phyloP scores from a whole-genome alignment of 1,140 invertebrate genomes.

The Chymomyza costata region DNA sequence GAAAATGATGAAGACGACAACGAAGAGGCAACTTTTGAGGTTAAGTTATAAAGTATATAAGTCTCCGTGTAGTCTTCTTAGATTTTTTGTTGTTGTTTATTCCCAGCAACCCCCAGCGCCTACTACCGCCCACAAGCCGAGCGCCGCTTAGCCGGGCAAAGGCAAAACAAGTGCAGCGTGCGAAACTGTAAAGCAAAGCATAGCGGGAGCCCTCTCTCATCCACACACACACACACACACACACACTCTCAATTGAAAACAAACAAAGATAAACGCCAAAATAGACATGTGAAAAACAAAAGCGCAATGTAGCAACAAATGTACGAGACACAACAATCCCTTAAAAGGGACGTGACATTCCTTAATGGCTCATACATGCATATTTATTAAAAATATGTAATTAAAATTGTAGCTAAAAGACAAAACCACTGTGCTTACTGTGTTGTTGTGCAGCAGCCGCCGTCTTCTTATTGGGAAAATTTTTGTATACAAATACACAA shows the following conservation, averaged over 20 bases:
- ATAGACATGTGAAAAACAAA: slow-evolving; percentile 64
- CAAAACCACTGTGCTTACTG: no score
- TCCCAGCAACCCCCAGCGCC: slow-evolving; percentile 25
- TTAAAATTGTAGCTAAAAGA: no score
- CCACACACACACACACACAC: slow-evolving; percentile 15
- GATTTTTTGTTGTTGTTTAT: slow-evolving; percentile 43
- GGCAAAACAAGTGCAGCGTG: slow-evolving; percentile 53
- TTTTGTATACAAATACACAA: no score
- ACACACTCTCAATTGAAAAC: slow-evolving; percentile 46
- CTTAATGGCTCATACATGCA: no score
- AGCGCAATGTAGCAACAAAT: slow-evolving; percentile 9
- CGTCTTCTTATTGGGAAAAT: no score
- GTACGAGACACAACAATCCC: no score
- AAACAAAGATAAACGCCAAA: slow-evolving; percentile 71
- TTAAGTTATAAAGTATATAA: slow-evolving; percentile 60
- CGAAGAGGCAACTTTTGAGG: slow-evolving; percentile 50
- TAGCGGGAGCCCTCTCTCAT: slow-evolving; percentile 28
- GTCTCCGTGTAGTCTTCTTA: slow-evolving; percentile 25
- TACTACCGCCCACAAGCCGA: no score
- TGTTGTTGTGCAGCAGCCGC: no score
- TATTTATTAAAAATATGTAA: no score
- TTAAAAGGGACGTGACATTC: no score
- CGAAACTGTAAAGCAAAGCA: slow-evolving; percentile 41
- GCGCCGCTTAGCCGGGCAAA: not conserved
- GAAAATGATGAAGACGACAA: slow-evolving; percentile 9